Percentiles rank a stretch among this genome's conserved stretches.
Evolutionary conservation across 2,797 vertebrate species (phyloP).

Genomic region (Loriculus beryllinus): DNA sequence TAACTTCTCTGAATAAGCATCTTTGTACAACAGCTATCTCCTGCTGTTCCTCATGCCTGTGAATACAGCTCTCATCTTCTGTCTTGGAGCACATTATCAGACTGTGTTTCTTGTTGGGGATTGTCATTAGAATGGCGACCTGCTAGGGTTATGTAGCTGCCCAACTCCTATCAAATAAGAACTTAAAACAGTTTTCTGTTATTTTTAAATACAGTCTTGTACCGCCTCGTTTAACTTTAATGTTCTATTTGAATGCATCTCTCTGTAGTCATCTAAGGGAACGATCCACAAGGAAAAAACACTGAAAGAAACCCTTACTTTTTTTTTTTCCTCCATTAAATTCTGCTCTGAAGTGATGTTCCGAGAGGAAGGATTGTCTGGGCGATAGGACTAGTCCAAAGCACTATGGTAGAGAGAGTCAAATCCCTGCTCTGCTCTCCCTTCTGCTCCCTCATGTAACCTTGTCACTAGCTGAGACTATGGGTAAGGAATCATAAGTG

Average conservation of each 20-base stretch:
- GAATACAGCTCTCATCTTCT: conserved; percentile 40
- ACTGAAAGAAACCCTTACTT: neutral
- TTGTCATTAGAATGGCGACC: conserved; percentile 26
- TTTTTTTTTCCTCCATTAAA: neutral
- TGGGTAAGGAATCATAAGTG: neutral
- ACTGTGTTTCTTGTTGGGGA: conserved; percentile 32
- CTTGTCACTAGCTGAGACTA: neutral
- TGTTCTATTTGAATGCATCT: conserved; percentile 55
- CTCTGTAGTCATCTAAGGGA: conserved; percentile 54
- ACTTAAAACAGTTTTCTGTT: conserved; percentile 45
- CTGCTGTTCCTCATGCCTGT: neutral
- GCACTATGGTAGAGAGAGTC: neutral
- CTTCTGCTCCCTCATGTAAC: neutral
- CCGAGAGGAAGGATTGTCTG: neutral
- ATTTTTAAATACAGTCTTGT: conserved; percentile 61
- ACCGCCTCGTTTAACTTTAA: conserved; percentile 58
- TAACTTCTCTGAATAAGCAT: conserved; percentile 13
- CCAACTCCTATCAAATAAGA: conserved; percentile 25
- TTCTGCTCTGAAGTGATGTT: conserved; percentile 14
- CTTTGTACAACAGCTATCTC: conserved; percentile 8
- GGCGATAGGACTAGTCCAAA: neutral
- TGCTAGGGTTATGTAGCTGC: conserved; percentile 10
- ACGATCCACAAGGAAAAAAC: conserved; percentile 22
- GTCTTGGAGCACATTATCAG: neutral
- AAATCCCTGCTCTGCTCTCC: neutral